Evolutionary conservation across 2,888 invertebrate species (phyloP).

Genomic region (Digitonthophagus gazella): DNA sequence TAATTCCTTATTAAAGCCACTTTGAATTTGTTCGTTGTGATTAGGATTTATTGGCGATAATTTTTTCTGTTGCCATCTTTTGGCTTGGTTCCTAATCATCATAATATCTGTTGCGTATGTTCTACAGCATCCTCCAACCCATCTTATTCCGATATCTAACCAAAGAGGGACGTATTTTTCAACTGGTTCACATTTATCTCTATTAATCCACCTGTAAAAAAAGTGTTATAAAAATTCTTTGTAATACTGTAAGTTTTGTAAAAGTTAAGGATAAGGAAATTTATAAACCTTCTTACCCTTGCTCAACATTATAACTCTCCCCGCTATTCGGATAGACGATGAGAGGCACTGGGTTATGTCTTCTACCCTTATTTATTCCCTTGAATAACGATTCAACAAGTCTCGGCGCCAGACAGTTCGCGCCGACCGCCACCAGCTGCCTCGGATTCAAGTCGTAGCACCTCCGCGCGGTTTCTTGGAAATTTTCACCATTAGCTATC

Average conservation of each 20-base stretch:
- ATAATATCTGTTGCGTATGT: conserved; percentile 79
- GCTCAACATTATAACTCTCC: conserved; percentile 70
- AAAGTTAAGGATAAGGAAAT: background rate
- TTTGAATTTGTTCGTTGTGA: background rate
- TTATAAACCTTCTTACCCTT: conserved; percentile 59
- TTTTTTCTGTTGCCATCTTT: conserved; percentile 46
- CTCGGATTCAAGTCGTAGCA: conserved; percentile 61
- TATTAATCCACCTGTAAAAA: conserved; percentile 66
- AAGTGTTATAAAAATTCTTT: conserved; percentile 11
- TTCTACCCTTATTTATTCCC: conserved; percentile 54
- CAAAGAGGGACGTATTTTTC: conserved; percentile 75
- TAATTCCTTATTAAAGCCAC: conserved; percentile 12
- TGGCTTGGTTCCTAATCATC: conserved; percentile 66
- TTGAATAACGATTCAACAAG: conserved; percentile 62
- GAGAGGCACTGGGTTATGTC: conserved; percentile 62
- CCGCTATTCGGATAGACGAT: conserved; percentile 94
- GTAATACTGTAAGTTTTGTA: background rate
- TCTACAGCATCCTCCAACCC: conserved; percentile 91
- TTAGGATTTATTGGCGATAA: background rate
- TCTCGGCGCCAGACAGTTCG: conserved; percentile 80
- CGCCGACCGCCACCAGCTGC: conserved; percentile 84
- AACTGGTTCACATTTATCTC: conserved; percentile 68
- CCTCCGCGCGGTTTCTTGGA: conserved; percentile 68
- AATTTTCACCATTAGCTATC: conserved; percentile 78
- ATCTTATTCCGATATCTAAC: conserved; percentile 76